Percentiles rank a stretch among this genome's conserved stretches.
Conservation (phyloP, 2,888 invertebrate species). For the Lasioglossum vierecki region DNA sequence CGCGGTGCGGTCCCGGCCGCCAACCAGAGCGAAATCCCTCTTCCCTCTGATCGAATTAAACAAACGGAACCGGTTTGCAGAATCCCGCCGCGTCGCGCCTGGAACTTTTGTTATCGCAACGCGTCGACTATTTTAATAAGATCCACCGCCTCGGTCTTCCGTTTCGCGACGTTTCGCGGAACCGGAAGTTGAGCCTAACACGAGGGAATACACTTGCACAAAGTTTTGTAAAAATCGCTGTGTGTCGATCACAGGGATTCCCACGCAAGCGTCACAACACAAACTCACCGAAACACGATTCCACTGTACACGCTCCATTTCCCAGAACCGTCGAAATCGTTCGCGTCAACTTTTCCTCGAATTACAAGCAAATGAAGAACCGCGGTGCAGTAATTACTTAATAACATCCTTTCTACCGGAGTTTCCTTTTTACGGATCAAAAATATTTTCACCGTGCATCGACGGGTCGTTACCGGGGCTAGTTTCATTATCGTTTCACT, state of each 20-base stretch:
- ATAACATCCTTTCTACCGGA: background rate
- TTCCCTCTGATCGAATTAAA: slow-evolving; percentile 42
- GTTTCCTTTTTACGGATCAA: background rate
- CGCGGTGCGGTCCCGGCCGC: background rate
- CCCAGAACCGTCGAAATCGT: background rate
- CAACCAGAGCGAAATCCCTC: slow-evolving; percentile 11
- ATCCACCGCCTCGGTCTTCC: background rate
- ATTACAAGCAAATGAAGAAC: background rate
- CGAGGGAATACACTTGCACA: background rate
- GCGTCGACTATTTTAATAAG: slow-evolving; percentile 40
- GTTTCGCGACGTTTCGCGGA: background rate
- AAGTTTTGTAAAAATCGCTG: background rate
- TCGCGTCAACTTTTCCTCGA: background rate
- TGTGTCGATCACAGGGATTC: background rate
- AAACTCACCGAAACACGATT: background rate
- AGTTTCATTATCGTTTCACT: slow-evolving; percentile 51
- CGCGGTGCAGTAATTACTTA: background rate
- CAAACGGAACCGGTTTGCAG: slow-evolving; percentile 38
- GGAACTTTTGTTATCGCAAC: slow-evolving; percentile 33
- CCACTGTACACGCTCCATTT: background rate
- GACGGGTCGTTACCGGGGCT: slow-evolving; percentile 27
- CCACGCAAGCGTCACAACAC: background rate
- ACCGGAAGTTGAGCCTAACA: background rate
- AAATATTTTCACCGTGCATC: slow-evolving; percentile 23
- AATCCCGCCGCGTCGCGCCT: background rate